Percentiles rank a stretch among this genome's conserved stretches.
Evolutionary conservation across 2,113 vertebrate genomes (phyloP).

Genomic region (Leuciscus idus): DNA sequence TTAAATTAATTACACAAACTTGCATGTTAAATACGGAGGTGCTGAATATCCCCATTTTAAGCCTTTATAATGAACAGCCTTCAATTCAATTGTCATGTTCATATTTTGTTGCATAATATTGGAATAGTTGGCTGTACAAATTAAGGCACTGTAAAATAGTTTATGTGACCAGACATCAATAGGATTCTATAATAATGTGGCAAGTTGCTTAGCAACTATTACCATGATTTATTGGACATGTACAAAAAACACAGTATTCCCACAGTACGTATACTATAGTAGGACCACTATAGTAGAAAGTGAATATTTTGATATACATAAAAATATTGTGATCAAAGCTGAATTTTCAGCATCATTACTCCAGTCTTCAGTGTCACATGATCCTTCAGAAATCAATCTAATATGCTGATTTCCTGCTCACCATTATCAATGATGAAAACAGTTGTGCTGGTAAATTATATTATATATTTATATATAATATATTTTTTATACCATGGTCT

Average conservation of each 20-base stretch:
- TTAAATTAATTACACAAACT: not conserved
- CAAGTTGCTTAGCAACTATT: slow-evolving; percentile 9
- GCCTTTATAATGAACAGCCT: not conserved
- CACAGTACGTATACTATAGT: no score
- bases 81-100: not conserved
- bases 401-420: not conserved
- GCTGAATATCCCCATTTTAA: not conserved
- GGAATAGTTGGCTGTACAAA: not conserved
- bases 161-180: not conserved
- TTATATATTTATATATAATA: no score
- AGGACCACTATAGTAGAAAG: no score
- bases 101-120: not conserved
- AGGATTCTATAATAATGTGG: not conserved
- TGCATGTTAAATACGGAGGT: not conserved
- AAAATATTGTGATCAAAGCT: not conserved
- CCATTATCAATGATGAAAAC: no score
- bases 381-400: not conserved
- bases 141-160: not conserved
- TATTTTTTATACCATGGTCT: no score
- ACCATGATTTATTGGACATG: not conserved
- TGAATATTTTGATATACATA: no score
- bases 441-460: no score
- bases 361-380: not conserved
- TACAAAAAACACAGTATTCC: no score
- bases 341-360: not conserved